A percentile compares a stretch with the other conserved stretches of the same genome.
phyloP scores from a whole-genome alignment of 2,113 vertebrate genomes.

The Channa maculata region DNA sequence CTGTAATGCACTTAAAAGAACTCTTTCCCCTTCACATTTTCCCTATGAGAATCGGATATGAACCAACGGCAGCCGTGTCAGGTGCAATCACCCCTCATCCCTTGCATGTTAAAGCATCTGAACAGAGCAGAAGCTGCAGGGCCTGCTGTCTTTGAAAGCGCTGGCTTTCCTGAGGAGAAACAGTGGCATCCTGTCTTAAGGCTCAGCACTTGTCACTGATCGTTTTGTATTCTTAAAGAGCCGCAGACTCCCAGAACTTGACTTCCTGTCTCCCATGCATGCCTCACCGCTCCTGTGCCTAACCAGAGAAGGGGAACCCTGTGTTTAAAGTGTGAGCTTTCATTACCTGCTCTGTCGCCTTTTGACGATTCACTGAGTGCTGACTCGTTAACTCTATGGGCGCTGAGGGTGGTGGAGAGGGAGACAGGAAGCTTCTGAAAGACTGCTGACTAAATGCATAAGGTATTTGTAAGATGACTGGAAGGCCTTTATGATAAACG shows the following conservation, averaged over 20 bases:
- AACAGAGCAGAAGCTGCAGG: constrained; percentile 53
- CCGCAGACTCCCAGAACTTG: constrained; percentile 59
- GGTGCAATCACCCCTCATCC: constrained; percentile 64
- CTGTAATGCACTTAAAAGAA: no score
- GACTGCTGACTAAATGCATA: constrained; percentile 45
- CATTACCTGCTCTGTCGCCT: constrained; percentile 66
- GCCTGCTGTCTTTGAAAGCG: constrained; percentile 58
- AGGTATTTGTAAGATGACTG: constrained; percentile 37
- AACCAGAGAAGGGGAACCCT: constrained; percentile 59
- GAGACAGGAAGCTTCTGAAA: constrained; percentile 59
- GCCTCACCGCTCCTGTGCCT: constrained; percentile 39
- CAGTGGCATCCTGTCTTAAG: constrained; percentile 75
- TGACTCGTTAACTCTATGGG: constrained; percentile 43
- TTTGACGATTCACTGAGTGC: constrained; percentile 69
- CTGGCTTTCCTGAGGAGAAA: constrained; percentile 61
- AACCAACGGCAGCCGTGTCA: constrained; percentile 49
- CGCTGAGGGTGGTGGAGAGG: constrained; percentile 13
- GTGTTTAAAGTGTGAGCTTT: constrained; percentile 69
- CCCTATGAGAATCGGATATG: constrained; percentile 40
- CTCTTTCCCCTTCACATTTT: no score
- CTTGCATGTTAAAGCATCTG: constrained; percentile 71
- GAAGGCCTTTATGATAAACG: constrained; percentile 27
- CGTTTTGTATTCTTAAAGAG: constrained; percentile 75
- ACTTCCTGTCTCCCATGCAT: constrained; percentile 72
- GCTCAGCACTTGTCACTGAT: constrained; percentile 59